phyloP scores from a whole-genome alignment of 2,113 vertebrate genomes.

The Pungitius pungitius region DNA sequence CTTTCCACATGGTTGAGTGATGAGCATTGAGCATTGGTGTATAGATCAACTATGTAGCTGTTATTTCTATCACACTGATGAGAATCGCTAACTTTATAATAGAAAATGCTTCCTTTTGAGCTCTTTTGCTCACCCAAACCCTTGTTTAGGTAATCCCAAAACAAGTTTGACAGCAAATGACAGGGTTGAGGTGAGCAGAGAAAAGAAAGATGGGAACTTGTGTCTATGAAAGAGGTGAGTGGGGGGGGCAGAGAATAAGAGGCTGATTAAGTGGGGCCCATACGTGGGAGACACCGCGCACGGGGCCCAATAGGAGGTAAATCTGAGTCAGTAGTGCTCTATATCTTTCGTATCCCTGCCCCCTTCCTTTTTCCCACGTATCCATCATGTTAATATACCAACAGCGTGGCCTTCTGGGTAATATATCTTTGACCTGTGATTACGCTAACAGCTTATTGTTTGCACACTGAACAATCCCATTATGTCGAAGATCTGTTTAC shows the following conservation, averaged over 20 bases:
- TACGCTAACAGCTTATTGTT: constrained; percentile 84
- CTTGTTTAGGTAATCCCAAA: constrained; percentile 62
- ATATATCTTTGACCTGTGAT: constrained; percentile 81
- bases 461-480: constrained; percentile 82
- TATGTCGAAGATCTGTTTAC: constrained; percentile 80
- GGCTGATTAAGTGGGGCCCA: constrained; percentile 56
- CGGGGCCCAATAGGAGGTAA: constrained; percentile 65
- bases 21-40: neutral
- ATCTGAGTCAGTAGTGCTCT: constrained; percentile 74
- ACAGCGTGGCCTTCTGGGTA: constrained; percentile 71
- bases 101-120: neutral
- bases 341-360: constrained; percentile 57
- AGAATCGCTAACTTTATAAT: neutral
- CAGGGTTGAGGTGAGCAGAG: constrained; percentile 4
- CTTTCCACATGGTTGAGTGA: constrained; percentile 12
- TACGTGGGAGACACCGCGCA: constrained; percentile 40
- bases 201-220: constrained; percentile 17
- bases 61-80: neutral
- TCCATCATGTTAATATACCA: constrained; percentile 80
- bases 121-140: constrained; percentile 12
- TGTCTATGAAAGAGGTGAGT: constrained; percentile 15
- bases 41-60: neutral
- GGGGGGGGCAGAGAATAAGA: constrained; percentile 29
- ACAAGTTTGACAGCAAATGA: constrained; percentile 39
- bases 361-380: constrained; percentile 72